These are phyloP conservation scores for Acholoe squamosa DNA, from an alignment of 2,888 invertebrate genomes.

Conservation along the genomic window DNA sequence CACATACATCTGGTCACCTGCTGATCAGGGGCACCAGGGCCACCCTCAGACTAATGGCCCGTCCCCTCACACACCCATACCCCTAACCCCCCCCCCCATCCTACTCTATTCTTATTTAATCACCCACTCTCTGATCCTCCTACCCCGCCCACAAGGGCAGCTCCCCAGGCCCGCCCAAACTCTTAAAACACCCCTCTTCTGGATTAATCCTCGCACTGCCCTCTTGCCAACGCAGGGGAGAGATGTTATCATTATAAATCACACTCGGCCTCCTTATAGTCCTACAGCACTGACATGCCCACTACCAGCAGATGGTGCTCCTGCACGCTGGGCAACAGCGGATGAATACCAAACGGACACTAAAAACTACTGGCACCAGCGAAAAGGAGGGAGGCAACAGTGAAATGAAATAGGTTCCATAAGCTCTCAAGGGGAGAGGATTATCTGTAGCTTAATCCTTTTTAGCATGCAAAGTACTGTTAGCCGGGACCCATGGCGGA, in stretches of 20 bases:
- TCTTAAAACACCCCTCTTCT: neutral
- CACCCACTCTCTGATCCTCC: conserved; percentile 28
- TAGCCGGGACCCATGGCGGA: no score
- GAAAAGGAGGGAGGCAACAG: neutral
- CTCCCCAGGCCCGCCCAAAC: neutral
- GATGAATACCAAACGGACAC: neutral
- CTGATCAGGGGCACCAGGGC: neutral
- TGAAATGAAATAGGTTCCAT: no score
- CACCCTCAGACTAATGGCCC: neutral
- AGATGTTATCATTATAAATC: conserved; percentile 57
- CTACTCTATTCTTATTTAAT: conserved; percentile 43
- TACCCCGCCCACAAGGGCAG: neutral
- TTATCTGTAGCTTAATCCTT: no score
- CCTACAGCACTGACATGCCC: neutral
- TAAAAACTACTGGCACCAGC: neutral
- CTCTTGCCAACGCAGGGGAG: neutral
- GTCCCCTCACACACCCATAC: neutral
- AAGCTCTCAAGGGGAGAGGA: no score
- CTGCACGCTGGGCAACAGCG: neutral
- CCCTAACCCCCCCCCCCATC: neutral
- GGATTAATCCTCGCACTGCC: conserved; percentile 27
- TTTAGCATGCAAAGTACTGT: no score
- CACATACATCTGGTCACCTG: conserved; percentile 53
- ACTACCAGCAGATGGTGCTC: neutral
- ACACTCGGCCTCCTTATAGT: neutral